Base-by-base conservation (phyloP, 2,113 vertebrate species). In the Chionodraco myersi region DNA sequence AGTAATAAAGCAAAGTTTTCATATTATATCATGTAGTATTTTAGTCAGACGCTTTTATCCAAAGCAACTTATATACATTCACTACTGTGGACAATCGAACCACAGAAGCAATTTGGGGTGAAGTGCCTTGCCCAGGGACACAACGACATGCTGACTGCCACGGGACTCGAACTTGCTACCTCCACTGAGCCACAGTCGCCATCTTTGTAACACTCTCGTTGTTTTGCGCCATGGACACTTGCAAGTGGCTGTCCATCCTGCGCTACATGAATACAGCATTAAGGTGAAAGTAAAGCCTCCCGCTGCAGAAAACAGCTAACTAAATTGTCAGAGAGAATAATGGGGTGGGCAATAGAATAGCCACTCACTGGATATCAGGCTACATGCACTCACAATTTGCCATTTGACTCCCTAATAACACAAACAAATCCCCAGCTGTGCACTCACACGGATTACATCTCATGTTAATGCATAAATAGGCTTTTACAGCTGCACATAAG, bases 401-500 rank as follows among this genome's bases (percentile, higher is more conserved):
- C 30, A 61, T 75, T 75, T 16, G 64, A 63, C 72, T 53, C 30
- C 45, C 15, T 49, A 48, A 66, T 44, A 63, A 26, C 62, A 56
- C 41, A 72, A 36, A 54, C 49, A 62, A 23, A 67, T 53, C 34
- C 36, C 41, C 59, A 3, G 21, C 34, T 13, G 54, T 8, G 72
- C 70, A 66, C 63, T 65, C 44, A 62, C 70, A 63, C 13, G 6
- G 57, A 78, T 78, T 58, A 78, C 62, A 82, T 58, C 71, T 5
- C 79, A 54, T 56, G 52, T 62, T 84, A 12, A 74, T 80, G 30
- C 60, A 63, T 52, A 70, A 84, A 83, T 2, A 49, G 47, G 72
- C 56, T 86, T 58, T 68, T 41, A 57, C 23, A 2, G 48, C 4
- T 23, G 74, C 56, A 70, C 68, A 52, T 44, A 21, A 73, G 41